Percentiles rank a stretch among this genome's conserved stretches.
These are phyloP conservation scores for Myanophis thanlyinensis DNA, from an alignment of 2,113 vertebrate genomes.

Conservation along the genomic window DNA sequence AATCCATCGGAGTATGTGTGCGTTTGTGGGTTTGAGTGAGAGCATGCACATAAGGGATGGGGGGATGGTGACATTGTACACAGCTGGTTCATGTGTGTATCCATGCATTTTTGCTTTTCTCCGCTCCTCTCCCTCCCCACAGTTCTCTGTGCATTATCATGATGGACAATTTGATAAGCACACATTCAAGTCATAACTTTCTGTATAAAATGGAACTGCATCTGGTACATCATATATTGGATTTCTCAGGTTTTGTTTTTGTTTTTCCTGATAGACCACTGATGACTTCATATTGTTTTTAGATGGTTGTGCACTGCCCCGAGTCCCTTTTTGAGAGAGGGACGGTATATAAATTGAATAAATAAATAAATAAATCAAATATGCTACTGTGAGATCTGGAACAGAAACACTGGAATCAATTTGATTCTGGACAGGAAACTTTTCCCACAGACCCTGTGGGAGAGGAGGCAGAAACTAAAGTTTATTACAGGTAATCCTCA, in stretches of 20 bases:
- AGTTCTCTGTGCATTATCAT: neutral
- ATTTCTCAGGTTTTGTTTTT: neutral
- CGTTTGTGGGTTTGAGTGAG: neutral
- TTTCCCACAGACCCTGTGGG: neutral
- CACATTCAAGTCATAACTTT: neutral
- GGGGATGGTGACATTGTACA: neutral
- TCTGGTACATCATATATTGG: no score
- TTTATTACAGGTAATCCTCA: neutral
- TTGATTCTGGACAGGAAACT: neutral
- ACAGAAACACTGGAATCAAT: slow-evolving; percentile 35
- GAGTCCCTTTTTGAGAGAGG: no score
- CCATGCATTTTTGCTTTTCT: neutral
- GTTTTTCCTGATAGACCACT: neutral
- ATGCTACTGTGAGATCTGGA: neutral
- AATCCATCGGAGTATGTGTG: neutral
- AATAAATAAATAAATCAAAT: no score
- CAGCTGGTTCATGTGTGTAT: neutral
- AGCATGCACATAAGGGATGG: neutral
- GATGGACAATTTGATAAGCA: neutral
- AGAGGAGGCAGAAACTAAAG: neutral
- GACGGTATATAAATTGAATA: no score
- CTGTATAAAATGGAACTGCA: neutral
- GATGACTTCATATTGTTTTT: neutral
- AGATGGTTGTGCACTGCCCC: no score
- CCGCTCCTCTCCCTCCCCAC: no score